A percentile compares a stretch with the other conserved stretches of the same genome.
Evolutionary conservation across 2,113 vertebrate genomes (phyloP).

Genomic region (Plectropomus leopardus): DNA sequence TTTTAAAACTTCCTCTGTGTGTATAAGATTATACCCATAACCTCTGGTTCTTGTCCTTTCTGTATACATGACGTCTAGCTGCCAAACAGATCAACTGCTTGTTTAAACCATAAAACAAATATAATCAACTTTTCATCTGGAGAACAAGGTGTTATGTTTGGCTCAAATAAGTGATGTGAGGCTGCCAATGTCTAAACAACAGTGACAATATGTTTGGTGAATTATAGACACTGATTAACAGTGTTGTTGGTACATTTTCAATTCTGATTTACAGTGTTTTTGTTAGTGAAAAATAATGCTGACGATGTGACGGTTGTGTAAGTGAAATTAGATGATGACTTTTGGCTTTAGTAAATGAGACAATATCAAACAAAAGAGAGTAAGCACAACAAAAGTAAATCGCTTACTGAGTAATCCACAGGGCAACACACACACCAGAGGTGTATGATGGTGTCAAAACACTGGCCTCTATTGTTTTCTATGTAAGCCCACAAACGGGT

Average conservation of each 20-base stretch:
- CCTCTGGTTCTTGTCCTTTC: conserved; percentile 26
- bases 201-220: conserved; percentile 9
- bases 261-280: not conserved
- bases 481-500: not conserved
- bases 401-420: not conserved
- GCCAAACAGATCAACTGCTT: conserved; percentile 46
- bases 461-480: not conserved
- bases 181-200: conserved; percentile 38
- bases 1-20: not conserved
- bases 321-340: not conserved
- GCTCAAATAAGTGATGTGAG: not conserved
- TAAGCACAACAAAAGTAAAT: not conserved
- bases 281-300: not conserved
- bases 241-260: not conserved
- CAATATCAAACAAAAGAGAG: not conserved
- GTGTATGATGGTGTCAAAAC: not conserved
- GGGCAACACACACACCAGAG: not conserved
- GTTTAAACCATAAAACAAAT: conserved; percentile 48
- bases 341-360: not conserved
- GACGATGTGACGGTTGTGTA: not conserved
- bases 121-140: conserved; percentile 40
- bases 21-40: conserved; percentile 1
- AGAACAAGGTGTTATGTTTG: conserved; percentile 49
- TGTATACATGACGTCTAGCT: not conserved
- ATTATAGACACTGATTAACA: conserved; percentile 16